These are phyloP conservation scores for Alexandromys oeconomus DNA, from an alignment of 2,797 vertebrate species.

Conservation along the genomic window DNA sequence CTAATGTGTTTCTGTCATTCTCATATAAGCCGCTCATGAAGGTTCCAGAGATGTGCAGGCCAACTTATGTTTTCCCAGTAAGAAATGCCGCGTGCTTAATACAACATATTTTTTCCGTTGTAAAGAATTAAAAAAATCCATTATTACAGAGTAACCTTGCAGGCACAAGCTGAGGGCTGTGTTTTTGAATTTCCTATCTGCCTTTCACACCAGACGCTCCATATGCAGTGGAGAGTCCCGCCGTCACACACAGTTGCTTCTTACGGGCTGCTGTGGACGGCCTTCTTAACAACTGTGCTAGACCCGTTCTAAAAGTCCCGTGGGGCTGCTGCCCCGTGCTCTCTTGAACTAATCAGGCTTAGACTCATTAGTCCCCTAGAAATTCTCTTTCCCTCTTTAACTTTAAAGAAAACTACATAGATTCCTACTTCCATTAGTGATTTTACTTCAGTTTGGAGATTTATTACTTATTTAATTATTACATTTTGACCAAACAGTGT, in stretches of 20 bases:
- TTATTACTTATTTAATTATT: conserved; percentile 51
- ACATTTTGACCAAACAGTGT: conserved; percentile 15
- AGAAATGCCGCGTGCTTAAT: conserved; percentile 15
- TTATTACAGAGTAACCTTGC: conserved; percentile 70
- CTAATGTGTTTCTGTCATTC: background rate
- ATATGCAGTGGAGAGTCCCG: conserved; percentile 46
- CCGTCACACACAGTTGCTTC: conserved; percentile 63
- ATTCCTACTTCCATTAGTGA: background rate
- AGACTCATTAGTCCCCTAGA: conserved; percentile 20
- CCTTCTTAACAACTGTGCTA: conserved; percentile 68
- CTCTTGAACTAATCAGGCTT: conserved; percentile 40
- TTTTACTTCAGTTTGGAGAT: background rate
- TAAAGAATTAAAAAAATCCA: conserved; percentile 74
- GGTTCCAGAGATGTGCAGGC: conserved; percentile 38
- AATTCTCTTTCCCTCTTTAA: conserved; percentile 49
- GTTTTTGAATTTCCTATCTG: conserved; percentile 72
- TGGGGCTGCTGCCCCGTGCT: background rate
- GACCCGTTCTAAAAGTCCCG: background rate
- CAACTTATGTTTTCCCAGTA: conserved; percentile 71
- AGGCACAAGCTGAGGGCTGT: conserved; percentile 77
- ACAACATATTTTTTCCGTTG: background rate
- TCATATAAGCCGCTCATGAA: background rate
- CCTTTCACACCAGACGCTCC: conserved; percentile 67
- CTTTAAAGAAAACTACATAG: conserved; percentile 52
- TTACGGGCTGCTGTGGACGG: conserved; percentile 64